Base-by-base conservation (phyloP, 2,113 vertebrate species). In the Triplophysa siluroides region DNA sequence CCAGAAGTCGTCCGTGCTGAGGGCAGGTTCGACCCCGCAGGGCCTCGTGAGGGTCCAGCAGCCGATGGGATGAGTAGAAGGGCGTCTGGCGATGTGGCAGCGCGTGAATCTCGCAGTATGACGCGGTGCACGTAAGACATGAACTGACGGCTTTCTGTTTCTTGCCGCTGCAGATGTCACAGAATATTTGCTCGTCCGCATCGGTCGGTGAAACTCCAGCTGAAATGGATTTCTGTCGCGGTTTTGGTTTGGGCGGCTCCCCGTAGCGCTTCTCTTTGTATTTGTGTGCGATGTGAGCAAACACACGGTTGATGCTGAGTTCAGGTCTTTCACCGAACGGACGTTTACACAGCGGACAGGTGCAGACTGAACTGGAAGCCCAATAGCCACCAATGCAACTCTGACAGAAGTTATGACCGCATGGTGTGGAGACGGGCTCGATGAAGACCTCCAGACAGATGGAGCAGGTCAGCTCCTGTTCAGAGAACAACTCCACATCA, bases 321-420 rank as follows among this genome's bases (percentile, higher is more conserved):
- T 66, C 88, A 9, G 93, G 93, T 8, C 90, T 89, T 8, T 90
- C 91, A 0, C 85, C 68, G 10, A 92, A 92, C 64, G 83, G 66
- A 0, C 82, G 83, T 3, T 92, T 92, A 38, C 93, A 94, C 21
- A 93, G 89, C 0, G 93, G 93, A 60, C 93, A 94, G 1, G 80
- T 87, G 63, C 83, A 92, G 1, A 86, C 77, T 0, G 73, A 0
- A 1, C 83, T 89, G 24, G 90, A 90, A 0, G 91, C 92, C 87
- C 84, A 94, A 78, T 85, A 83, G 14, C 79, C 68, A 0, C 78
- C 71, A 58, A 89, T 83, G 52, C 88, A 90, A 66, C 11, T 85
- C 89, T 92, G 92, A 60, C 93, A 94, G 87, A 92, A 94, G 89
- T 93, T 94, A 85, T 94, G 93, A 23, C 93, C 93, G 7, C 93